A percentile compares a stretch with the other conserved stretches of the same genome.
phyloP scores from a whole-genome alignment of 2,888 invertebrate genomes.

The Drosophila suboccidentalis region DNA sequence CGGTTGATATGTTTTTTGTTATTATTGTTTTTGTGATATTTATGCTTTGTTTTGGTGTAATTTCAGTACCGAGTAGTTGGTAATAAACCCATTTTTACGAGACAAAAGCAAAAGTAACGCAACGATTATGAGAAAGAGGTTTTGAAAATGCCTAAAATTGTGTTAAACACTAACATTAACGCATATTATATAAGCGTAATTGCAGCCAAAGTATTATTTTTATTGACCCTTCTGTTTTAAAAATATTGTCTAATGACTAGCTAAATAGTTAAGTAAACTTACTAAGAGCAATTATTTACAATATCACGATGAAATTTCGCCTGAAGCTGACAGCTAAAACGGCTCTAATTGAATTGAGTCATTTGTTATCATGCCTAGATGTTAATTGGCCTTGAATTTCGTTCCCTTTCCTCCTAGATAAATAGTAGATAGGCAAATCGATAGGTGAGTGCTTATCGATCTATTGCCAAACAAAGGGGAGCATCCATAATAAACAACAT shows the following conservation, averaged over 20 bases:
- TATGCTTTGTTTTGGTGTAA: conserved; percentile 9
- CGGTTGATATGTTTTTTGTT: conserved; percentile 40
- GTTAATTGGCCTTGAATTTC: conserved; percentile 63
- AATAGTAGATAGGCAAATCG: neutral
- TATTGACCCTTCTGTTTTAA: conserved; percentile 2
- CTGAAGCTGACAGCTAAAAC: conserved; percentile 8
- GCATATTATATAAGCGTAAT: conserved; percentile 32
- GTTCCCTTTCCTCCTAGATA: conserved; percentile 1
- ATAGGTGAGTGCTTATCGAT: conserved; percentile 1
- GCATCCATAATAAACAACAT: neutral
- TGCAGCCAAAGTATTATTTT: neutral
- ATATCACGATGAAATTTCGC: neutral
- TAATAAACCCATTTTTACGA: conserved; percentile 22
- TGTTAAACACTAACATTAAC: neutral
- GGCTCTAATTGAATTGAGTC: conserved; percentile 42
- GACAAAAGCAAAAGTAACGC: conserved; percentile 31
- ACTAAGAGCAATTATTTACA: conserved; percentile 3
- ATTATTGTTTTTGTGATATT: conserved; percentile 10
- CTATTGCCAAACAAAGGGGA: neutral
- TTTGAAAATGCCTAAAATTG: conserved; percentile 7
- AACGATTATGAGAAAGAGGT: conserved; percentile 16
- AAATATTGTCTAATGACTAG: neutral
- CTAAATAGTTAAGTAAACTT: neutral
- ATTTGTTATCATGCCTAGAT: conserved; percentile 25
- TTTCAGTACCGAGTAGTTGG: conserved; percentile 11